A percentile compares a stretch with the other conserved stretches of the same genome.
These are phyloP conservation scores for Colius striatus DNA, from an alignment of 2,113 vertebrate species.

Conservation along the genomic window DNA sequence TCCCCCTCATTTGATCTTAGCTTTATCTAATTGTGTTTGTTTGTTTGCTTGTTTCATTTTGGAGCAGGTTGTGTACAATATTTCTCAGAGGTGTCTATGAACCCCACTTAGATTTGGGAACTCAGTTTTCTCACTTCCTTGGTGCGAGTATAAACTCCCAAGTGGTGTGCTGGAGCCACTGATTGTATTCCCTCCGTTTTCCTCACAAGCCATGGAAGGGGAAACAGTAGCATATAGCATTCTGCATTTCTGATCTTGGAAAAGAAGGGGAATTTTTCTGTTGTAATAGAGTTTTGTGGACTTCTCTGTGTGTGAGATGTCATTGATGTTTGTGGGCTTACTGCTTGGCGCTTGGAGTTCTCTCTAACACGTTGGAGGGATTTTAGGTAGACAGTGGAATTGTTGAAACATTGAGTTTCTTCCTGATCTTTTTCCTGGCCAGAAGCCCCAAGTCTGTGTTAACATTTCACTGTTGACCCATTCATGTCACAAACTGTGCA, in stretches of 20 bases:
- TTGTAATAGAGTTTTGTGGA: neutral
- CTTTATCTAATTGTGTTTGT: neutral
- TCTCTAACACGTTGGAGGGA: neutral
- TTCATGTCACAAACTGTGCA: neutral
- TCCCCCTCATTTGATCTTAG: neutral
- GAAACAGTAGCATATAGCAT: neutral
- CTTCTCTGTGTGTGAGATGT: neutral
- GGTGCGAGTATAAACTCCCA: neutral
- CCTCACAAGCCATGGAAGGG: neutral
- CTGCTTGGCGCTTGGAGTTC: neutral
- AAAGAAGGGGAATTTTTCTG: neutral
- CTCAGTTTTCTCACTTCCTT: neutral
- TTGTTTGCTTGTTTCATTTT: neutral
- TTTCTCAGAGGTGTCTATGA: neutral
- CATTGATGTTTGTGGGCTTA: neutral
- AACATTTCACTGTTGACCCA: neutral
- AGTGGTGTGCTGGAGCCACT: neutral
- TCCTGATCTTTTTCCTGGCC: neutral
- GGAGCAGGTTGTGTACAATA: neutral
- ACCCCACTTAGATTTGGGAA: neutral
- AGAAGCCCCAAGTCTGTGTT: neutral
- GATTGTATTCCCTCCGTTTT: neutral
- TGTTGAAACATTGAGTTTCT: neutral
- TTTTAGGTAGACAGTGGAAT: neutral
- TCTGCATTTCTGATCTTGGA: neutral